These are phyloP conservation scores for Noctua comes DNA, from an alignment of 2,888 invertebrate species.

Conservation along the genomic window DNA sequence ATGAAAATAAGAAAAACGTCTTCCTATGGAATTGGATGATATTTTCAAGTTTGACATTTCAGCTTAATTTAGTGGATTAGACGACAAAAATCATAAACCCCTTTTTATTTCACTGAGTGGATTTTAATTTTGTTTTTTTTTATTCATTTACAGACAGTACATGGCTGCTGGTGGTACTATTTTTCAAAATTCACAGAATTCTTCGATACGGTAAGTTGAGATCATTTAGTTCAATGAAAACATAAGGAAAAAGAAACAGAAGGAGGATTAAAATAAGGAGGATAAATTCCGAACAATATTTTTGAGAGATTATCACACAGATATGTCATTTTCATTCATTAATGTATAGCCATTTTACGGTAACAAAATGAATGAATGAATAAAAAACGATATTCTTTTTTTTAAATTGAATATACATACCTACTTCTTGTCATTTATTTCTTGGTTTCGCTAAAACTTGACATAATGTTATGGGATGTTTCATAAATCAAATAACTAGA, in stretches of 20 bases:
- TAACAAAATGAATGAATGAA: slow-evolving; percentile 6
- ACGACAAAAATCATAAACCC: not conserved
- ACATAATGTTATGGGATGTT: not conserved
- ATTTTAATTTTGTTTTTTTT: not conserved
- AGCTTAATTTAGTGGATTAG: not conserved
- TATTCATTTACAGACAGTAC: slow-evolving; percentile 92
- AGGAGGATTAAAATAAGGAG: too few species aligned
- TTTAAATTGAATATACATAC: not conserved
- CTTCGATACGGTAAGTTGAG: slow-evolving; percentile 94
- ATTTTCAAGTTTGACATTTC: not conserved
- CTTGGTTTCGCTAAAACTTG: not conserved
- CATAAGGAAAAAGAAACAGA: not conserved
- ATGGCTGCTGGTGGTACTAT: slow-evolving; percentile 98
- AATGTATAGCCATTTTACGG: not conserved
- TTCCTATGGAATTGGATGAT: not conserved
- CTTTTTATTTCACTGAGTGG: not conserved
- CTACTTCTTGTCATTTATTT: not conserved
- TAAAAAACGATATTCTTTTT: not conserved
- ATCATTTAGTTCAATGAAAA: not conserved
- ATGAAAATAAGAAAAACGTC: too few species aligned
- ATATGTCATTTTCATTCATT: not conserved
- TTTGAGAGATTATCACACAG: not conserved
- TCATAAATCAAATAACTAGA: not conserved
- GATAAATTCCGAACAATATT: not conserved
- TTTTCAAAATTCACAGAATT: slow-evolving; percentile 98